phyloP scores from a whole-genome alignment of 30 jellyfish, hydroid and myxozoan species.

The Pelagia noctiluca region DNA sequence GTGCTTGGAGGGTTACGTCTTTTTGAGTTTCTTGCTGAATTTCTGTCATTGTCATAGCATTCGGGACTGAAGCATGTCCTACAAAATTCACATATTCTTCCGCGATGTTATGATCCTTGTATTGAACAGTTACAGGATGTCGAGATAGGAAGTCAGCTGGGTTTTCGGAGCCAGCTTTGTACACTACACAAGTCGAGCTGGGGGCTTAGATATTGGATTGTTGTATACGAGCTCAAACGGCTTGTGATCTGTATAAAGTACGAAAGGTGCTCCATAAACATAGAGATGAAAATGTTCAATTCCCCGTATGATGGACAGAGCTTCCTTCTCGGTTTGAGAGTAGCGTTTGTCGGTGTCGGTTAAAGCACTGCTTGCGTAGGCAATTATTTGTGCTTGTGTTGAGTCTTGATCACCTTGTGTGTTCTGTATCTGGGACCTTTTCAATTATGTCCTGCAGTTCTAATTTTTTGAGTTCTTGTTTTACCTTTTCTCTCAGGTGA shows the following conservation, averaged over 20 bases:
- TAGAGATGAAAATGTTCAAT: constrained; percentile 47
- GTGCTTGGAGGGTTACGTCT: constrained; percentile 45
- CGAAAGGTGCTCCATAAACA: constrained; percentile 41
- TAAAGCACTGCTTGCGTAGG: constrained; percentile 48
- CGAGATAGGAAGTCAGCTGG: constrained; percentile 14
- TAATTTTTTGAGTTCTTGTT: not conserved
- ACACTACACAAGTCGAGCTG: not conserved
- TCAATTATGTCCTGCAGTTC: constrained; percentile 34
- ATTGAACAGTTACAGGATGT: not conserved
- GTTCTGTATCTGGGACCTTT: constrained; percentile 27
- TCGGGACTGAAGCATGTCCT: constrained; percentile 33
- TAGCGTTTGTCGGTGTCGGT: constrained; percentile 47
- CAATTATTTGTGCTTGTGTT: not conserved
- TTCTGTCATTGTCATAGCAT: constrained; percentile 66
- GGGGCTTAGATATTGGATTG: constrained; percentile 8
- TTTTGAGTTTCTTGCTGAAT: constrained; percentile 37
- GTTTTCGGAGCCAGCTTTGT: constrained; percentile 13
- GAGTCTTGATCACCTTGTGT: constrained; percentile 15
- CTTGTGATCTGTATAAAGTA: constrained; percentile 25
- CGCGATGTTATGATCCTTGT: constrained; percentile 30
- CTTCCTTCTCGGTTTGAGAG: constrained; percentile 61
- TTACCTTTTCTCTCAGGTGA: constrained; percentile 27
- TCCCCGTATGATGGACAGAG: constrained; percentile 35
- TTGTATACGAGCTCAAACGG: not conserved
- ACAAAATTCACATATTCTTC: constrained; percentile 46